Percentiles rank a stretch among this genome's conserved stretches.
These are phyloP conservation scores for Beris chalybata DNA, from an alignment of 2,888 invertebrate species.

Conservation along the genomic window DNA sequence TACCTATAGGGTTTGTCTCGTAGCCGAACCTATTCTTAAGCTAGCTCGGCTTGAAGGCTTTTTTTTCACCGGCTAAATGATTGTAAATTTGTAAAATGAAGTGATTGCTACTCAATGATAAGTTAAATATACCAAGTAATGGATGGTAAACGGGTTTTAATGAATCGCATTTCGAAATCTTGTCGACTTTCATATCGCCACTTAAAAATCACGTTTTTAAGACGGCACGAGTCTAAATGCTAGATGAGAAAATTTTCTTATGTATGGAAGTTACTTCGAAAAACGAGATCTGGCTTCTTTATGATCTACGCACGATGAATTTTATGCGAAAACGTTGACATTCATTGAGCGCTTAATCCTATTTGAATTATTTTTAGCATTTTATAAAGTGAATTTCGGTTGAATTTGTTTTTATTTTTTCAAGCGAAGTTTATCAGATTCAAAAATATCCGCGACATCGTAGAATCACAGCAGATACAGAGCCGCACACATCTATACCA, in stretches of 20 bases:
- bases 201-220: too few relatives aligned
- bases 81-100: background rate
- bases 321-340: conserved; percentile 35
- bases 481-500: too few relatives aligned
- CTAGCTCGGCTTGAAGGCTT: background rate
- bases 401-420: conserved; percentile 26
- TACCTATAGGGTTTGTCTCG: background rate
- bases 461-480: background rate
- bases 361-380: conserved; percentile 35
- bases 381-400: background rate
- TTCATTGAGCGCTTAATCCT: conserved; percentile 34
- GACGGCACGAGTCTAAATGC: too few relatives aligned
- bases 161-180: conserved; percentile 4
- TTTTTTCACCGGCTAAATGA: background rate
- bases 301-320: conserved; percentile 37
- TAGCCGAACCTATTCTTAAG: background rate
- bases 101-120: conserved; percentile 21
- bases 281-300: conserved; percentile 16
- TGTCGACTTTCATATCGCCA: too few relatives aligned
- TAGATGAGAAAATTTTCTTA: too few relatives aligned
- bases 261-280: too few relatives aligned
- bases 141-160: conserved; percentile 29
- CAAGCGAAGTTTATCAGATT: background rate
- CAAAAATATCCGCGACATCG: background rate
- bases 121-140: conserved; percentile 25